Percentiles rank a stretch among this genome's conserved stretches.
Conservation (phyloP, 2,113 vertebrate species). For the Sakesphorus luctuosus region DNA sequence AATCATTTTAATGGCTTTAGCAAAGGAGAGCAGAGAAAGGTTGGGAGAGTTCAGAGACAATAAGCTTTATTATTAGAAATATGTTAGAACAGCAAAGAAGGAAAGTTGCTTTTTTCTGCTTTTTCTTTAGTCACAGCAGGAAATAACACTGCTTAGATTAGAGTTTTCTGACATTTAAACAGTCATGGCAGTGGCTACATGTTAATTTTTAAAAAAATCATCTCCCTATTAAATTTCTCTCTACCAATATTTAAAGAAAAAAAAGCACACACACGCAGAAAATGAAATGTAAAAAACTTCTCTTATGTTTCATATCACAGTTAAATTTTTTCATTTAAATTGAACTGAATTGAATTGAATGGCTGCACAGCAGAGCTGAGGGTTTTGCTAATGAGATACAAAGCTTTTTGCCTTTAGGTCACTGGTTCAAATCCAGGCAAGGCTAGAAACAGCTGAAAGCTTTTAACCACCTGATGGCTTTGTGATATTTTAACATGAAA, state of each 20-base stretch:
- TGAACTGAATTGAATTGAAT: constrained; percentile 15
- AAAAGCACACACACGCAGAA: not conserved
- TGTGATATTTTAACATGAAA: constrained; percentile 26
- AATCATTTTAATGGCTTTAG: constrained; percentile 74
- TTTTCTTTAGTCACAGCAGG: constrained; percentile 61
- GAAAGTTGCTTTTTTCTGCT: constrained; percentile 47
- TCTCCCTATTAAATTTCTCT: constrained; percentile 22
- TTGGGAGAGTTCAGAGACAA: constrained; percentile 67
- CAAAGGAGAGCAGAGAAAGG: constrained; percentile 65
- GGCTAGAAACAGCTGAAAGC: constrained; percentile 53
- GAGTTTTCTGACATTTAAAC: constrained; percentile 48
- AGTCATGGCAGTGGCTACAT: constrained; percentile 19
- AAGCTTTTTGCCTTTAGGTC: constrained; percentile 48
- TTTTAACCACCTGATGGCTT: constrained; percentile 52
- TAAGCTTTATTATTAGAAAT: constrained; percentile 68
- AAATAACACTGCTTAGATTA: constrained; percentile 53
- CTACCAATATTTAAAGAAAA: not conserved
- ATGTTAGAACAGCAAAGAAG: constrained; percentile 47
- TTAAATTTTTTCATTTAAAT: constrained; percentile 45
- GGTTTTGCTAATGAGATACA: constrained; percentile 55
- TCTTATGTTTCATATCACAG: constrained; percentile 43
- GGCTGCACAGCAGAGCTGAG: constrained; percentile 18
- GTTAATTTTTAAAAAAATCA: constrained; percentile 29
- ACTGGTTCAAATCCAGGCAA: constrained; percentile 43
- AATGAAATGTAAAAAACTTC: constrained; percentile 51